Evolutionary conservation across 2,797 vertebrate genomes (phyloP).

Genomic region (Manis javanica): DNA sequence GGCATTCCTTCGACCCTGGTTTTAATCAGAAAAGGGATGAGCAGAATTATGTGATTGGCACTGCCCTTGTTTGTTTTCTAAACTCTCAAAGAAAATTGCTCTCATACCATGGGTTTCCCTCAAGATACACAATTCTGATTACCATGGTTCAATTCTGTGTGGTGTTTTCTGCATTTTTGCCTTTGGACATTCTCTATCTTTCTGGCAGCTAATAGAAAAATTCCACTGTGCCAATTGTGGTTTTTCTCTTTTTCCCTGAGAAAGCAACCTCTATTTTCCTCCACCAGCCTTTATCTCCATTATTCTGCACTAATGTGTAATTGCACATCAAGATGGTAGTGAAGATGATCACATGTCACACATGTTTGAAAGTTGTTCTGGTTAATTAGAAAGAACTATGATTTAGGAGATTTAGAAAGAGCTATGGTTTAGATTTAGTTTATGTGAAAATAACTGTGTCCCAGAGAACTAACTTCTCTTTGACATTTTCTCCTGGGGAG

Average conservation of each 20-base stretch:
- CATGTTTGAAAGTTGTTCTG: constrained; percentile 4
- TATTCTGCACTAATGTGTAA: not conserved
- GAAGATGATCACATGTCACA: not conserved
- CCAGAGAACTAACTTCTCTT: not conserved
- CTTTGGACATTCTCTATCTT: constrained; percentile 23
- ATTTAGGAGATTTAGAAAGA: not conserved
- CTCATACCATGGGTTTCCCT: constrained; percentile 61
- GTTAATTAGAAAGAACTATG: not conserved
- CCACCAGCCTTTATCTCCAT: not conserved
- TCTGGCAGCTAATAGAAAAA: constrained; percentile 44
- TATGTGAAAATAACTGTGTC: not conserved
- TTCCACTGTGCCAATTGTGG: not conserved
- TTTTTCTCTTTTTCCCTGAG: not conserved
- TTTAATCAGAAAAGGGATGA: constrained; percentile 60
- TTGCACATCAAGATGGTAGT: not conserved
- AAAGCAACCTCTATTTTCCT: not conserved
- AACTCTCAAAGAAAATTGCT: constrained; percentile 58
- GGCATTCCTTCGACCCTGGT: constrained; percentile 26
- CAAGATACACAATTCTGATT: constrained; percentile 54
- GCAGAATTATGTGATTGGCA: constrained; percentile 37
- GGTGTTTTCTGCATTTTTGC: constrained; percentile 19
- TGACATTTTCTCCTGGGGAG: not conserved
- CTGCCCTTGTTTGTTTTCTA: constrained; percentile 64
- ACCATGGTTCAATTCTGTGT: not conserved
- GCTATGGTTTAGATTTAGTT: not conserved